These are phyloP conservation scores for Smittia sp. DNA, from an alignment of 2,888 invertebrate genomes.

Conservation along the genomic window DNA sequence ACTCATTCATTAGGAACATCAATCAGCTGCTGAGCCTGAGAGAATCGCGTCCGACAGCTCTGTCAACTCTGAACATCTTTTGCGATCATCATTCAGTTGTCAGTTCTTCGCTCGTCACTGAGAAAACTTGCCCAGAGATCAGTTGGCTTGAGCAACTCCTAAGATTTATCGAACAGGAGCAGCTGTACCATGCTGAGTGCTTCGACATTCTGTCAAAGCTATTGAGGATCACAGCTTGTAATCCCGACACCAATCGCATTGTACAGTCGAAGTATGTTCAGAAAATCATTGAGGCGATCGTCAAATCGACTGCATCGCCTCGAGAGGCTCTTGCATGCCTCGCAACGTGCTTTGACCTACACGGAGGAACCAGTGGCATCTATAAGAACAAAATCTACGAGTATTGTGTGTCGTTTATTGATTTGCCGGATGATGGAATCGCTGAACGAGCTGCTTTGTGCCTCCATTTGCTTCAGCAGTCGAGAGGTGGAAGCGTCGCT, in stretches of 20 bases:
- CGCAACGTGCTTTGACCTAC: conserved; percentile 46
- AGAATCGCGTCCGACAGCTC: neutral
- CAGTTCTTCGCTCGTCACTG: neutral
- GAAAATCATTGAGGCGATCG: conserved; percentile 24
- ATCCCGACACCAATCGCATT: conserved; percentile 21
- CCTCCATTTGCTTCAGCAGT: conserved; percentile 48
- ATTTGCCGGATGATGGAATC: conserved; percentile 44
- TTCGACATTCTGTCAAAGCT: conserved; percentile 28
- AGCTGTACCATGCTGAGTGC: neutral
- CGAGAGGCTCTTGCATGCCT: conserved; percentile 46
- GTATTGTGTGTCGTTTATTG: conserved; percentile 46
- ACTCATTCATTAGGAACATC: neutral
- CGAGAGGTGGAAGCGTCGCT: conserved; percentile 47
- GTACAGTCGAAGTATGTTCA: conserved; percentile 29
- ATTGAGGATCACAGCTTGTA: neutral
- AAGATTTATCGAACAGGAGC: conserved; percentile 7
- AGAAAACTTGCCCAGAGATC: conserved; percentile 32
- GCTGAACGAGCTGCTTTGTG: conserved; percentile 47
- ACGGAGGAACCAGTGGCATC: conserved; percentile 47
- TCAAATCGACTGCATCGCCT: neutral
- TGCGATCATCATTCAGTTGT: conserved; percentile 27
- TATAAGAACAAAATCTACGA: conserved; percentile 46
- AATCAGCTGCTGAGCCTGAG: neutral
- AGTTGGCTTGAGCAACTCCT: conserved; percentile 17
- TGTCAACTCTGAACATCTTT: neutral